These are phyloP conservation scores for Sylvietta virens DNA, from an alignment of 2,113 vertebrate genomes.

Conservation along the genomic window DNA sequence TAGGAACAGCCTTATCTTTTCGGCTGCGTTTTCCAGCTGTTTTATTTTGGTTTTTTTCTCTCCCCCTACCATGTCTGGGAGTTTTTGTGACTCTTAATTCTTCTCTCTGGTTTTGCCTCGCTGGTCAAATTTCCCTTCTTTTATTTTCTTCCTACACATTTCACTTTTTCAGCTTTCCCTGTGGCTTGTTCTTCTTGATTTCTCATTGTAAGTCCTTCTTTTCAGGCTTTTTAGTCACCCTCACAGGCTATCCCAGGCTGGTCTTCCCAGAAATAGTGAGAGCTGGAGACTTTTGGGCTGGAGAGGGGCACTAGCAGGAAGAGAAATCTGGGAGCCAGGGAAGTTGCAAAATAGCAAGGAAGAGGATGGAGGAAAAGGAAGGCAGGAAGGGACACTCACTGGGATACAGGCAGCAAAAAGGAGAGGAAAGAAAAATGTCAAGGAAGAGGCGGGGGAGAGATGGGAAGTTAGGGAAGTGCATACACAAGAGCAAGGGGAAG, in stretches of 20 bases:
- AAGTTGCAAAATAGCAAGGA: neutral
- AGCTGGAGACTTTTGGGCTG: neutral
- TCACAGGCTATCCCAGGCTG: neutral
- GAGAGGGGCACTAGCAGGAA: neutral
- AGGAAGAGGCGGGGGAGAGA: neutral
- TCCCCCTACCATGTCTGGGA: neutral
- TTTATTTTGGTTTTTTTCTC: neutral
- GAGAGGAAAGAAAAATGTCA: neutral
- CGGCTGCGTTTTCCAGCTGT: neutral
- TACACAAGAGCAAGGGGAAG: neutral
- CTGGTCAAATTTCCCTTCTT: neutral
- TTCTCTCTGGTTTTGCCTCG: neutral
- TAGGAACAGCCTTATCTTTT: conserved; percentile 34
- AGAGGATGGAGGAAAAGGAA: neutral
- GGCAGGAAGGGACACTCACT: neutral
- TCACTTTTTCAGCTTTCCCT: neutral
- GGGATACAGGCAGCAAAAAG: neutral
- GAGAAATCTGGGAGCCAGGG: neutral
- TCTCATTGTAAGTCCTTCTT: neutral
- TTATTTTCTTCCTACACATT: neutral
- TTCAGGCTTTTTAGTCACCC: neutral
- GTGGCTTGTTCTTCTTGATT: neutral
- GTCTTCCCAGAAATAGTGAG: neutral
- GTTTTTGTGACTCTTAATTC: neutral
- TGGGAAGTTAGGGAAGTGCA: neutral